phyloP scores from a whole-genome alignment of 2,797 vertebrate species.

The Mus minutoides region DNA sequence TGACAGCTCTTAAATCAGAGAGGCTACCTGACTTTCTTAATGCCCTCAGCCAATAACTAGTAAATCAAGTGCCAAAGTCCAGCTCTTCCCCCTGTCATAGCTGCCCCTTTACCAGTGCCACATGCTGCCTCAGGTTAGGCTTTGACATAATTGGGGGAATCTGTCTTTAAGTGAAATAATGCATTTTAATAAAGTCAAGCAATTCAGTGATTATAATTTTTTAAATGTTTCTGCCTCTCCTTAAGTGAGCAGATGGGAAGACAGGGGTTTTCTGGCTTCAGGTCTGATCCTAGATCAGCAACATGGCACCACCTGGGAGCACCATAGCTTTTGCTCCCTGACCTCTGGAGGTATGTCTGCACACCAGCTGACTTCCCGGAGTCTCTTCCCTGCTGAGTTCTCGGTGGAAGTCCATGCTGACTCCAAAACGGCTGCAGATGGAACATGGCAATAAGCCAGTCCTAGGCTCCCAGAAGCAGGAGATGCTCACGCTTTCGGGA shows the following conservation, averaged over 20 bases:
- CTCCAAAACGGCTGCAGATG: background rate
- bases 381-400: background rate
- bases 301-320: fast-evolving
- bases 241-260: background rate
- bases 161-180: constrained; percentile 53
- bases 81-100: background rate
- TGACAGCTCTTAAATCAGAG: constrained; percentile 6
- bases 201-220: background rate
- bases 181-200: background rate
- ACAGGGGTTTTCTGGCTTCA: too few relatives aligned
- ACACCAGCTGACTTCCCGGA: background rate
- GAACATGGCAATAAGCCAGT: background rate
- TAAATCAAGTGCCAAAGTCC: background rate
- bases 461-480: background rate
- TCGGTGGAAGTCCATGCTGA: background rate
- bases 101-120: background rate
- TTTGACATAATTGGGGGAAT: background rate
- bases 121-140: background rate
- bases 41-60: background rate
- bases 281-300: background rate
- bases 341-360: background rate
- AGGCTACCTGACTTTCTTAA: constrained; percentile 28
- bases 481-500: background rate
- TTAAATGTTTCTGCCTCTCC: background rate
- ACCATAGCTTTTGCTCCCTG: background rate